Evolutionary conservation across 2,888 invertebrate genomes (phyloP), one percentile per base, ranked within the genome.

Genomic region (Keiferia lycopersicella): DNA sequence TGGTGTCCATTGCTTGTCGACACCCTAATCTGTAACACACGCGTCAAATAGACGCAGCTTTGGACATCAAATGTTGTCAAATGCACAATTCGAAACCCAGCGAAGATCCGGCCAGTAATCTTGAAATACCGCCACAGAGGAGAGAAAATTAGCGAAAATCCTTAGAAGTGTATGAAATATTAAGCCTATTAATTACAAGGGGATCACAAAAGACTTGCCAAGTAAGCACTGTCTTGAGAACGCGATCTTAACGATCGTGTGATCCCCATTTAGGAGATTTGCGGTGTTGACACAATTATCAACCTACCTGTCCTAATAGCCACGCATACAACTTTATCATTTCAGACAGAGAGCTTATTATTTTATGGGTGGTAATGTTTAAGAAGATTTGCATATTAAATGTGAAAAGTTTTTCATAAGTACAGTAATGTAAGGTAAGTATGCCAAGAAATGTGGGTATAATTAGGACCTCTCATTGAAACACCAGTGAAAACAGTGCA

Each of bases 131-230:
- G 73, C 71, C 72, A 71, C 73, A 78, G 78, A 76, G 67, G 64
- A 66, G 63, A 69, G 81, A 78, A 86, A 86, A 87, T 86, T 86
- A 82, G 79, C 77, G 81, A 79, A 80, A 83, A 81, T 83, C 82
- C 81, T 77, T 74, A 76, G 75, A 71, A 83, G 81, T 85, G 77
- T 83, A 84, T 85, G 84, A 87, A 82, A 86, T 83, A 86, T 86
- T 84, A 85, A 83, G 82, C 82, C 81, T 83, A 86, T 87, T 87
- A 84, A 86, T 87, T 86, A 86, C 68, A 72, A 18, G 62, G 62
- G 80, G 81, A 83, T 84, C 82, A 87, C 83, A 86, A 85, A 84
- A 80, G 82, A 81, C 73, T 73, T 74, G 78, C 77, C 63, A 68
- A 74, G 74, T 84, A 82, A 84, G 84, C 83, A 75, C 66, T 75